These are phyloP conservation scores for Heliconius charithonia DNA, from an alignment of 2,888 invertebrate species.

Conservation along the genomic window DNA sequence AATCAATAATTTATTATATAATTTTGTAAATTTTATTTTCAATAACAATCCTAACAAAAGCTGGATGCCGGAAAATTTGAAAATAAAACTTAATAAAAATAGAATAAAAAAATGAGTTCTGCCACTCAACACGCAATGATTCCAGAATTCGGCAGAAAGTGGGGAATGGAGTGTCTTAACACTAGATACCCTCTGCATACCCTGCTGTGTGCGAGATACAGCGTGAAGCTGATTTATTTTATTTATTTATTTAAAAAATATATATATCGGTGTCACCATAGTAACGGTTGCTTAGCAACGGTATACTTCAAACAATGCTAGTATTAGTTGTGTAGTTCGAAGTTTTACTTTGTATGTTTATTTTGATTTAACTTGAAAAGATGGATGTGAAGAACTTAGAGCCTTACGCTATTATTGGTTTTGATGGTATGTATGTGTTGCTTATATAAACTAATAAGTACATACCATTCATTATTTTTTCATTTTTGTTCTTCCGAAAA, in stretches of 20 bases:
- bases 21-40: not conserved
- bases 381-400: constrained; percentile 85
- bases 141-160: too few relatives aligned
- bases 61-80: not conserved
- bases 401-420: constrained; percentile 89
- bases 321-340: constrained; percentile 37
- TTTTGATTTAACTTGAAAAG: constrained; percentile 24
- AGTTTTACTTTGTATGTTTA: constrained; percentile 38
- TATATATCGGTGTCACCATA: not conserved
- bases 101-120: too few relatives aligned
- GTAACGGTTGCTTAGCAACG: constrained; percentile 52
- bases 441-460: not conserved
- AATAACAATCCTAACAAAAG: not conserved
- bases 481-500: not conserved
- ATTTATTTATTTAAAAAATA: too few relatives aligned
- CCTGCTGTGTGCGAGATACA: too few relatives aligned
- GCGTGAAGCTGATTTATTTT: too few relatives aligned
- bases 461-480: too few relatives aligned
- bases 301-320: constrained; percentile 24
- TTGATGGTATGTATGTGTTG: constrained; percentile 86
- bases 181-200: too few relatives aligned
- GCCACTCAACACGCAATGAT: too few relatives aligned
- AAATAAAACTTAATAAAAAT: too few relatives aligned
- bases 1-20: too few relatives aligned
- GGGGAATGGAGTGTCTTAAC: too few relatives aligned